Percentiles rank a stretch among this genome's conserved stretches.
phyloP scores from a whole-genome alignment of 1,140 invertebrate species.

The Drosophila busckii region DNA sequence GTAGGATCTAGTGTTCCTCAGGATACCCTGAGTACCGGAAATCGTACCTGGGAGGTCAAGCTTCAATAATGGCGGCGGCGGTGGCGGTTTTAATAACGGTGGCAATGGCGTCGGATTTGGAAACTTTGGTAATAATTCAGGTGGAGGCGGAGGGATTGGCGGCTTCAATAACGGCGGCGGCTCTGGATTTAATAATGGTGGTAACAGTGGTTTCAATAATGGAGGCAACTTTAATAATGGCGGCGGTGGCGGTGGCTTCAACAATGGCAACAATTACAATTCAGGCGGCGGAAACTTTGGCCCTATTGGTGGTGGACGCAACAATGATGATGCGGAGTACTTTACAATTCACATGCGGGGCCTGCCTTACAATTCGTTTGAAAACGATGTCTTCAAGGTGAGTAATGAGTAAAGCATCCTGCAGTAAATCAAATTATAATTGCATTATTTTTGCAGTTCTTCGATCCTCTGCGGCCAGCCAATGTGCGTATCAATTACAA shows the following conservation, averaged over 20 bases:
- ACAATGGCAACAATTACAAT: conserved; percentile 23
- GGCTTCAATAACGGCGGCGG: conserved; percentile 40
- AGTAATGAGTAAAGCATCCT: not conserved
- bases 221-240: conserved; percentile 55
- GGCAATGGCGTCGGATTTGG: conserved; percentile 38
- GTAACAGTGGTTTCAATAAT: conserved; percentile 43
- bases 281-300: conserved; percentile 47
- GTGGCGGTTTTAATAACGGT: conserved; percentile 36
- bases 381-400: conserved; percentile 76
- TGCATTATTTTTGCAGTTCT: conserved; percentile 52
- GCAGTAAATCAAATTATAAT: not conserved
- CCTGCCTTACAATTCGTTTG: conserved; percentile 72
- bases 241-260: conserved; percentile 51
- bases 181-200: too few relatives aligned
- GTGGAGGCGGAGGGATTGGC: conserved; percentile 36
- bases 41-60: conserved; percentile 40
- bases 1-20: too few relatives aligned
- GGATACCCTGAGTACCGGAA: too few relatives aligned
- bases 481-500: conserved; percentile 76
- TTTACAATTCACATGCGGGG: conserved; percentile 74
- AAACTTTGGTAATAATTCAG: conserved; percentile 56
- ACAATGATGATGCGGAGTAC: conserved; percentile 63
- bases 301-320: conserved; percentile 48
- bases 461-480: conserved; percentile 71
- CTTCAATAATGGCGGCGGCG: conserved; percentile 39